phyloP scores from a whole-genome alignment of 2,113 vertebrate species.

The Mesoclemmys tuberculata region DNA sequence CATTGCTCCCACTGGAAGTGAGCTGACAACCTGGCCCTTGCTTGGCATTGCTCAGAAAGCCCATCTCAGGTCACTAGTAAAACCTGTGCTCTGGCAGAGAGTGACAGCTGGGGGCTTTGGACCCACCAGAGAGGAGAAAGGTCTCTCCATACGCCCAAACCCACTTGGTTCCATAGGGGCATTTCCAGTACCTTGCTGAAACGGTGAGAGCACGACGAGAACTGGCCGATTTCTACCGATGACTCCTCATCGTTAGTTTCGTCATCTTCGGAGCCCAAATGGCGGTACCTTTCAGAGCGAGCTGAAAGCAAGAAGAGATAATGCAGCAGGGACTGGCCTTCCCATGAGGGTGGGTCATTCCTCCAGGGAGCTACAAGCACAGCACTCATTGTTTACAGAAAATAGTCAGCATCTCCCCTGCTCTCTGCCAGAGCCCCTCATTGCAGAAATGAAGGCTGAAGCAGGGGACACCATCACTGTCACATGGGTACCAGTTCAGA shows the following conservation, averaged over 20 bases:
- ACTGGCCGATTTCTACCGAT: constrained; percentile 93
- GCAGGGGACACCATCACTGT: not conserved
- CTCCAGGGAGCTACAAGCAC: not conserved
- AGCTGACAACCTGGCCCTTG: not conserved
- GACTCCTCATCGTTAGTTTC: constrained; percentile 96
- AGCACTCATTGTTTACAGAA: not conserved
- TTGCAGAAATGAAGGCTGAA: not conserved
- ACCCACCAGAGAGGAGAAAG: not conserved
- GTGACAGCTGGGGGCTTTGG: not conserved
- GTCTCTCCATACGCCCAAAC: not conserved
- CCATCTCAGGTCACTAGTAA: not conserved
- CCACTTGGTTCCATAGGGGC: fast-evolving
- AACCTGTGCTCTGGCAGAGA: not conserved
- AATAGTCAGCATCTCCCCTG: not conserved
- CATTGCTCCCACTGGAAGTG: not conserved
- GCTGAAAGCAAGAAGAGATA: constrained; percentile 74
- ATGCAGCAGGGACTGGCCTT: not conserved
- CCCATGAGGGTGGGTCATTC: not conserved
- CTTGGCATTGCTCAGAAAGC: too few relatives aligned
- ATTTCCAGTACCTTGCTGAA: constrained; percentile 91
- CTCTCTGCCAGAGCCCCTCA: not conserved
- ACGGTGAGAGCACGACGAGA: constrained; percentile 95
- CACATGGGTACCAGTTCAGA: not conserved
- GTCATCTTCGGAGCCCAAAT: constrained; percentile 92
- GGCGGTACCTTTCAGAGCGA: constrained; percentile 93